phyloP scores from a whole-genome alignment of 2,113 vertebrate species.

The Mesitornis unicolor region DNA sequence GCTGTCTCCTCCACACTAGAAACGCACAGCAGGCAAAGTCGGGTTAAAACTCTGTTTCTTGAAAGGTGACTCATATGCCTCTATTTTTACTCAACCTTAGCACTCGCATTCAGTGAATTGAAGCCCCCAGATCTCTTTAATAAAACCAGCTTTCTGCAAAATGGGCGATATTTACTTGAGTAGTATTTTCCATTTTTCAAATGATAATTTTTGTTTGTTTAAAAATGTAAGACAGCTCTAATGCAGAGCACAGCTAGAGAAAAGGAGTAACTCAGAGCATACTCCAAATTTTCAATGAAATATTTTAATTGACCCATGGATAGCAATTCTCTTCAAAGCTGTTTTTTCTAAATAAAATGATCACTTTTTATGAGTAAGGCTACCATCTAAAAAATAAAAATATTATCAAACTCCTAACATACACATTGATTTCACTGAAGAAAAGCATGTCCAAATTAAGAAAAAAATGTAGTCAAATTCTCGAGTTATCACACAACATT shows the following conservation, averaged over 20 bases:
- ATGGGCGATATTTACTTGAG: background rate
- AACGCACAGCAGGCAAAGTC: background rate
- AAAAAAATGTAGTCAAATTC: background rate
- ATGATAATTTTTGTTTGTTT: background rate
- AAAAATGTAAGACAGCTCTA: background rate
- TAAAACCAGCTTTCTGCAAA: background rate
- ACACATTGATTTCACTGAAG: background rate
- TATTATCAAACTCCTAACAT: background rate
- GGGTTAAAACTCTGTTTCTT: background rate
- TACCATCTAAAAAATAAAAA: background rate
- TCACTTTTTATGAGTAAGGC: background rate
- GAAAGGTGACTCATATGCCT: background rate
- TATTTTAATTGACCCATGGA: background rate
- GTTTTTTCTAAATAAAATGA: background rate
- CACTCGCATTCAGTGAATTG: rapidly evolving
- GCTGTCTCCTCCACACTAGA: too few species aligned
- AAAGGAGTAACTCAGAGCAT: background rate
- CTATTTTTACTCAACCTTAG: background rate
- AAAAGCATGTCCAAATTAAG: background rate
- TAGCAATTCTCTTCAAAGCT: background rate
- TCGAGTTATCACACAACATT: background rate
- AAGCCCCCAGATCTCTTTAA: background rate
- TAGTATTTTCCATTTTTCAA: background rate
- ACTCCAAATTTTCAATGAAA: background rate
- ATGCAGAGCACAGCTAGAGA: background rate